Evolutionary conservation across 2,113 vertebrate genomes (phyloP).

Genomic region (Lepidothrix coronata): DNA sequence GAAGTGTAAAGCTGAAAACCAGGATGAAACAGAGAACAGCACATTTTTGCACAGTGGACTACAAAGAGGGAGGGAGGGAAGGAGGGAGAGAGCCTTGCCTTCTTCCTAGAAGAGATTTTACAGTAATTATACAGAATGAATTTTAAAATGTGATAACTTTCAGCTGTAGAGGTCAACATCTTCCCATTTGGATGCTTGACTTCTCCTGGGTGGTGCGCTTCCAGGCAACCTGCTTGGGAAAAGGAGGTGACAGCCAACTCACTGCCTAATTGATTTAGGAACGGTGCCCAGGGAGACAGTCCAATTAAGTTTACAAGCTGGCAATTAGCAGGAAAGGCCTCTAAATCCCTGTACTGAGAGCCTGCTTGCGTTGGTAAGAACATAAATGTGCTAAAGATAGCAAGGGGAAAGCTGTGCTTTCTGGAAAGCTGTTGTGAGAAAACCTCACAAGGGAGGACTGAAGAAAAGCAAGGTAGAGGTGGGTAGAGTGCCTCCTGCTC

Average conservation of each 20-base stretch:
- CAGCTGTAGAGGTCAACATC: conserved; percentile 78
- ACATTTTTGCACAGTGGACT: conserved; percentile 14
- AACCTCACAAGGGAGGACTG: conserved; percentile 64
- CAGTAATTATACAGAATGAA: conserved; percentile 66
- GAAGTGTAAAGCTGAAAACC: neutral
- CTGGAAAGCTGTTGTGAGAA: conserved; percentile 74
- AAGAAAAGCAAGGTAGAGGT: conserved; percentile 68
- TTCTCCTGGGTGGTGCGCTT: conserved; percentile 76
- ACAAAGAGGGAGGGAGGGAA: neutral
- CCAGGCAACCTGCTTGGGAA: conserved; percentile 78
- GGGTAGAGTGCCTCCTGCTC: conserved; percentile 61
- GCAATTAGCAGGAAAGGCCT: conserved; percentile 90
- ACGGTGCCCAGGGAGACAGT: conserved; percentile 80
- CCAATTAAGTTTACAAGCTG: conserved; percentile 97
- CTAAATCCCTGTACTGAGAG: conserved; percentile 88
- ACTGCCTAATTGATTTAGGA: conserved; percentile 89
- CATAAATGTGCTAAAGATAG: conserved; percentile 82
- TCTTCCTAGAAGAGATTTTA: conserved; percentile 43
- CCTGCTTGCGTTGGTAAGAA: conserved; percentile 84
- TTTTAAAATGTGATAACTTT: conserved; percentile 77
- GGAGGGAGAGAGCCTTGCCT: neutral
- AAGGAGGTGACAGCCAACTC: conserved; percentile 83
- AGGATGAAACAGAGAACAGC: neutral
- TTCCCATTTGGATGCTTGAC: conserved; percentile 79
- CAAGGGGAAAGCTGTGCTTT: conserved; percentile 73